phyloP scores from a whole-genome alignment of 2,888 invertebrate genomes.

The Drosophila mimica region DNA sequence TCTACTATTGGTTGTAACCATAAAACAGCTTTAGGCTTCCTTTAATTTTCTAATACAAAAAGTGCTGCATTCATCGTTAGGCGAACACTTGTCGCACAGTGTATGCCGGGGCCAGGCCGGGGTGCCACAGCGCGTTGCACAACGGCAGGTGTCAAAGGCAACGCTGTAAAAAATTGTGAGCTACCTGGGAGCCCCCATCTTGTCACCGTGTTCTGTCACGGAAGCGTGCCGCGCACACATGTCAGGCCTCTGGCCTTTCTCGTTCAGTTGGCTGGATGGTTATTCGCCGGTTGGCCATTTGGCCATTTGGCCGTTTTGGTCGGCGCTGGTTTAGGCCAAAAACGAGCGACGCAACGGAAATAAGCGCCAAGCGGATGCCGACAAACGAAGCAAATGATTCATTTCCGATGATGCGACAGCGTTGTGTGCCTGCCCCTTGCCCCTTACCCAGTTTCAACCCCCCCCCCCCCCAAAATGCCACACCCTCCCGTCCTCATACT shows the following conservation, averaged over 20 bases:
- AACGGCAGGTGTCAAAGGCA: constrained; percentile 61
- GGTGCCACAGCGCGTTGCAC: constrained; percentile 8
- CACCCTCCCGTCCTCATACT: not conserved
- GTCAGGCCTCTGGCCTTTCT: constrained; percentile 53
- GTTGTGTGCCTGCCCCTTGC: constrained; percentile 36
- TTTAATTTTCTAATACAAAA: not conserved
- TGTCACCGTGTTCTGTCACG: constrained; percentile 68
- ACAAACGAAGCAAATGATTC: constrained; percentile 85
- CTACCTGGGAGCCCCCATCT: constrained; percentile 41
- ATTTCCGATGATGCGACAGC: constrained; percentile 84
- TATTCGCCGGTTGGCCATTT: constrained; percentile 22
- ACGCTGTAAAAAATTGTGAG: constrained; percentile 43
- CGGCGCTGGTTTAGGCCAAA: constrained; percentile 65
- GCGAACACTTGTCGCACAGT: constrained; percentile 15
- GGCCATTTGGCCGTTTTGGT: constrained; percentile 27
- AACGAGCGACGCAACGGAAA: constrained; percentile 80
- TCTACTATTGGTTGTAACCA: not conserved
- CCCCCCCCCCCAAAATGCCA: not conserved
- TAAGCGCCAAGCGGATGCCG: constrained; percentile 84
- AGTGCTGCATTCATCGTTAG: not conserved
- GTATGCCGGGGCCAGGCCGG: constrained; percentile 1
- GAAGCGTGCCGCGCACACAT: constrained; percentile 80
- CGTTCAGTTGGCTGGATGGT: constrained; percentile 20
- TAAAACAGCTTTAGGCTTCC: too few species aligned
- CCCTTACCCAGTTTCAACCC: not conserved